Evolutionary conservation across 2,797 vertebrate genomes (phyloP).

Genomic region (Sardinella longiceps): DNA sequence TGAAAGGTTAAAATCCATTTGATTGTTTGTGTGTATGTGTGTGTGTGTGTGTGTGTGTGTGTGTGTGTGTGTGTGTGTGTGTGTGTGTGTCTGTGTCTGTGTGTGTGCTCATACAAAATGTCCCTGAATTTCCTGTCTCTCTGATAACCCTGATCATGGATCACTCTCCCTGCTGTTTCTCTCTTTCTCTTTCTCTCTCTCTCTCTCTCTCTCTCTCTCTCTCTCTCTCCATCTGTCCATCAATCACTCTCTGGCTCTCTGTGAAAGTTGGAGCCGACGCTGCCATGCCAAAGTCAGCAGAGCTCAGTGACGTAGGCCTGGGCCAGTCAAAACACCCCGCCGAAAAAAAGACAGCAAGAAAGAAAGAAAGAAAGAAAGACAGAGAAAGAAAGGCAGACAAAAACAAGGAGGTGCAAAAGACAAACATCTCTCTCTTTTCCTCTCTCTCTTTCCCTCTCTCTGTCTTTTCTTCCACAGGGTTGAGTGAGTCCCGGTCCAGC

Average conservation of each 20-base stretch:
- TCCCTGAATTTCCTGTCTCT: neutral
- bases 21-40: too few species aligned
- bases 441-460: conserved; percentile 26
- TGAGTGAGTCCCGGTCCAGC: neutral
- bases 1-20: too few species aligned
- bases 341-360: too few species aligned
- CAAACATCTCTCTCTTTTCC: conserved; percentile 24
- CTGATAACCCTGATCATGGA: neutral
- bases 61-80: too few species aligned
- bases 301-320: neutral
- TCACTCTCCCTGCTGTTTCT: neutral
- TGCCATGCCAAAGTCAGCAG: neutral
- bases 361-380: conserved; percentile 20
- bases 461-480: neutral
- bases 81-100: too few species aligned
- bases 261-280: neutral
- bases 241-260: neutral
- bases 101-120: too few species aligned
- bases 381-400: neutral
- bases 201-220: neutral
- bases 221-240: neutral
- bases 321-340: neutral
- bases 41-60: too few species aligned
- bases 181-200: neutral
- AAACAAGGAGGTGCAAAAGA: conserved; percentile 4